Evolutionary conservation across 2,888 invertebrate species (phyloP), one percentile per base, ranked within the genome.

Genomic region (Pseudococcus longispinus): DNA sequence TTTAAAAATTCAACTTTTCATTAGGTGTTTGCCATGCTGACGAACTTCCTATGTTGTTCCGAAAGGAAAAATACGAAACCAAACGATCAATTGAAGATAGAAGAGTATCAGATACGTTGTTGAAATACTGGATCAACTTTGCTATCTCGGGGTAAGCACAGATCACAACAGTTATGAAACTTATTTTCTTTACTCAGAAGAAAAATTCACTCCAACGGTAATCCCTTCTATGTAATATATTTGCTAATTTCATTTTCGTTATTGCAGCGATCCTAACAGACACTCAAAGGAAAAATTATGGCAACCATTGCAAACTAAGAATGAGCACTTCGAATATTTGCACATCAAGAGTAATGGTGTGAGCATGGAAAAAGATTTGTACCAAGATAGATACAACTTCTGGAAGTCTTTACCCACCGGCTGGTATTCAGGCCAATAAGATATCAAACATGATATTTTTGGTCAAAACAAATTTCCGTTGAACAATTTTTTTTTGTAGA

Each of bases 201-300:
- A n/a, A n/a, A n/a, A n/a, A n/a, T n/a, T n/a, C n/a, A n/a, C n/a
- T n/a, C n/a, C n/a, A n/a, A n/a, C n/a, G n/a, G n/a, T n/a, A n/a
- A n/a, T n/a, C n/a, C n/a, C n/a, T n/a, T n/a, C n/a, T n/a, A n/a
- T n/a, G n/a, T n/a, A n/a, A n/a, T n/a, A n/a, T n/a, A n/a, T n/a
- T n/a, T n/a, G n/a, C n/a, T n/a, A n/a, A n/a, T n/a, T n/a, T n/a
- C n/a, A n/a, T 60, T 85, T 5, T 23, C 26, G 37, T 65, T n/a
- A n/a, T n/a, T 87, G 15, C 42, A 88, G 88, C 0, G 46, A 32
- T n/a, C 87, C 84, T 18, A 88, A 87, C 86, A 42, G 88, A 83
- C 2, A 55, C 70, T 26, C 60, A 32, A n/a, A 29, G 32, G 8
- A 11, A 13, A 15, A 87, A 84, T 5, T n/a, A n/a, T 46, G 84